These are phyloP conservation scores for Metellina segmentata DNA, from an alignment of 2,888 invertebrate species.

Conservation along the genomic window DNA sequence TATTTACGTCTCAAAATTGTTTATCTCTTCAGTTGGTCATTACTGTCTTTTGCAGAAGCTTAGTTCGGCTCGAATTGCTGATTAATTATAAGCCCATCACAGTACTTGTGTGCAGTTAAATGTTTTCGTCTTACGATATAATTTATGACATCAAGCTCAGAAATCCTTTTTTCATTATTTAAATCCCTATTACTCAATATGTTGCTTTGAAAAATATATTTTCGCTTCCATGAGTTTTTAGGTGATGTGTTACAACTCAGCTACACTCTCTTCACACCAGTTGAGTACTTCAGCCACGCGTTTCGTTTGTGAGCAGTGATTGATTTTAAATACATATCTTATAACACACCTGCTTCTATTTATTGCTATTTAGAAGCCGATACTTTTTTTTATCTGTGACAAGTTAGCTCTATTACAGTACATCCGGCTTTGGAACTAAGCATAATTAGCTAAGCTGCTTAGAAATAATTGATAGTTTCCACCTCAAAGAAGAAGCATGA, in stretches of 20 bases:
- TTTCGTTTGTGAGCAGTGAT: not conserved
- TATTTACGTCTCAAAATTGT: too few species aligned
- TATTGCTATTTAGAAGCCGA: not conserved
- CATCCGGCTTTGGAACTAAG: slow-evolving; percentile 10
- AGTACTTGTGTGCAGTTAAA: too few species aligned
- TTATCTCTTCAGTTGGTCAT: too few species aligned
- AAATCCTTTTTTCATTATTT: too few species aligned
- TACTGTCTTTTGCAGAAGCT: too few species aligned
- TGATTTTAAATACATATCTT: not conserved
- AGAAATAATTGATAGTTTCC: slow-evolving; percentile 15
- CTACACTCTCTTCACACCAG: slow-evolving; percentile 17
- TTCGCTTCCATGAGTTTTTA: not conserved
- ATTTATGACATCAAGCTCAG: too few species aligned
- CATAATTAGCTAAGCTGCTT: slow-evolving; percentile 11
- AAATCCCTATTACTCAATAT: too few species aligned
- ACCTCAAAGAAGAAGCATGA: not conserved
- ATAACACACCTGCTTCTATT: not conserved
- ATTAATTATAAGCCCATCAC: too few species aligned
- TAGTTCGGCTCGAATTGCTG: too few species aligned
- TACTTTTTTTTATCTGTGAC: slow-evolving; percentile 18
- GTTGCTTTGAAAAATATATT: not conserved
- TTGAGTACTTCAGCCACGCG: slow-evolving; percentile 6
- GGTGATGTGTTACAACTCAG: slow-evolving; percentile 10
- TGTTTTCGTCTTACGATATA: too few species aligned
- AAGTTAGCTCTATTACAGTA: not conserved